These are phyloP conservation scores for Oreocharis arfaki DNA, from an alignment of 2,113 vertebrate species.

Conservation along the genomic window DNA sequence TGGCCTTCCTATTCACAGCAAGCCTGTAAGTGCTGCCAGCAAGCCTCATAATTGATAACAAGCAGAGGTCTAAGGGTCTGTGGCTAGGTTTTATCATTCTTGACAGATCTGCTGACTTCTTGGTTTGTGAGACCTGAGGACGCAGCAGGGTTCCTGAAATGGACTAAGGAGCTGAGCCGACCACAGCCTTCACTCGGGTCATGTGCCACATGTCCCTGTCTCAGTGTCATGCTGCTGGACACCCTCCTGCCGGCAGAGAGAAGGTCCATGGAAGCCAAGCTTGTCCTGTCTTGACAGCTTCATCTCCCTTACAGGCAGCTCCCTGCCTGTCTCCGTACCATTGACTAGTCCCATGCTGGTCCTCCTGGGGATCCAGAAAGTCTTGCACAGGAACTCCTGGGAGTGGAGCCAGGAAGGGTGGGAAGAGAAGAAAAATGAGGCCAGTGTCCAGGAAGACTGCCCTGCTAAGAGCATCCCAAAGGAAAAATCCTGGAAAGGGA, in stretches of 20 bases:
- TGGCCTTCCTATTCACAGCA: neutral
- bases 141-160: neutral
- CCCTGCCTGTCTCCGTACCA: neutral
- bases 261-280: neutral
- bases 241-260: neutral
- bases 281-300: neutral
- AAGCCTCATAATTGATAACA: neutral
- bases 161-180: neutral
- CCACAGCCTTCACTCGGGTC: accelerated
- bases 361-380: neutral
- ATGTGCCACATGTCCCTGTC: neutral
- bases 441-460: neutral
- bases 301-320: neutral
- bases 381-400: neutral
- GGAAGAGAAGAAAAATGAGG: neutral
- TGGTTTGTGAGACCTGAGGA: neutral
- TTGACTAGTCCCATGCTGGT: neutral
- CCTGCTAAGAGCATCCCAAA: neutral
- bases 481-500: neutral
- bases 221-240: neutral
- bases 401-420: neutral
- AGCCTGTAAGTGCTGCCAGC: neutral
- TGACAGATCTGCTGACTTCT: conserved; percentile 17
- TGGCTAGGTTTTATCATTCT: neutral
- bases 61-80: neutral